phyloP scores from a whole-genome alignment of 2,797 vertebrate species.

The Acanthurus lineatus region DNA sequence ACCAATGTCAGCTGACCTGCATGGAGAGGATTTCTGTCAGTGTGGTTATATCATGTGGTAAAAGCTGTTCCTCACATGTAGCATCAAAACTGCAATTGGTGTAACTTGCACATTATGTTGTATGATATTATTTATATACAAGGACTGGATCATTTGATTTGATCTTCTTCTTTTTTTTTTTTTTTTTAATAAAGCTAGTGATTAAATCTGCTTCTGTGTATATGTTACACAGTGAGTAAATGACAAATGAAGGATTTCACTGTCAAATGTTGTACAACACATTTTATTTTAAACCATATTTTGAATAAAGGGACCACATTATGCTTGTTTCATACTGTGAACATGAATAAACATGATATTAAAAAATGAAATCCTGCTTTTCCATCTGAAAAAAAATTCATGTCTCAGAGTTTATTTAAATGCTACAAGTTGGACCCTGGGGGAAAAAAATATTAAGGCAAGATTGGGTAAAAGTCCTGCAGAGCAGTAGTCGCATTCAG shows the following conservation, averaged over 20 bases:
- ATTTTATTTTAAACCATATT: constrained; percentile 32
- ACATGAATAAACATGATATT: not conserved
- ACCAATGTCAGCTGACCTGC: constrained; percentile 29
- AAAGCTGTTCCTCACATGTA: not conserved
- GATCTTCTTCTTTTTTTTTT: not conserved
- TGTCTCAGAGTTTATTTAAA: not conserved
- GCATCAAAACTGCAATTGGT: not conserved
- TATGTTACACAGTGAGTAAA: not conserved
- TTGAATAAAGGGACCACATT: constrained; percentile 12
- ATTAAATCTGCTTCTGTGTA: constrained; percentile 7
- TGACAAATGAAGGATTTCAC: constrained; percentile 10
- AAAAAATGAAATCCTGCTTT: not conserved
- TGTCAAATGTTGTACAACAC: constrained; percentile 2
- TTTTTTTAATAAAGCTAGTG: constrained; percentile 8
- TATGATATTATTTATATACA: not conserved
- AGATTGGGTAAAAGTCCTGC: constrained; percentile 16
- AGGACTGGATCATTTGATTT: not conserved
- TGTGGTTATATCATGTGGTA: not conserved
- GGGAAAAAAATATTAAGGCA: constrained; percentile 33
- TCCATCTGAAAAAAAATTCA: not conserved
- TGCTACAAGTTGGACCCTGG: not conserved
- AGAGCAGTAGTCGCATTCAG: not conserved
- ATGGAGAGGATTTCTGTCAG: not conserved
- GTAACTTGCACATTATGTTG: not conserved
- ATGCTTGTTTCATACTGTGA: constrained; percentile 19